Evolutionary conservation across 1,140 invertebrate species (phyloP).

Genomic region (Trichonephila clavipes): DNA sequence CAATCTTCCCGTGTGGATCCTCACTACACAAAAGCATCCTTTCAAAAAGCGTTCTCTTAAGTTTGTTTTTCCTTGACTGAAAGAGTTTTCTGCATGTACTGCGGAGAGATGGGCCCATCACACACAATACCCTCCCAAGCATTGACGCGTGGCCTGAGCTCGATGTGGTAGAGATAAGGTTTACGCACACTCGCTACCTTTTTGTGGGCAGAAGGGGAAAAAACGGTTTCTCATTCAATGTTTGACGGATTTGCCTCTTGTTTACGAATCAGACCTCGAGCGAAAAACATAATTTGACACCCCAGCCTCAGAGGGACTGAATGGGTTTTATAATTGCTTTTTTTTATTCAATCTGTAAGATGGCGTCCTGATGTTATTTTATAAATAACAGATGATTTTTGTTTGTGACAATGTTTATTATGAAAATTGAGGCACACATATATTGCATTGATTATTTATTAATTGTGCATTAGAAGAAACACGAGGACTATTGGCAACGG

Average conservation of each 20-base stretch:
- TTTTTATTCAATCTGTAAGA: background rate
- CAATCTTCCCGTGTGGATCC: background rate
- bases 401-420: no score
- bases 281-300: background rate
- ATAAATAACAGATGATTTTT: no score
- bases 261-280: constrained; percentile 39
- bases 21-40: background rate
- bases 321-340: constrained; percentile 6
- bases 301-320: background rate
- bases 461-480: no score
- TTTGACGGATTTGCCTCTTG: constrained; percentile 56
- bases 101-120: background rate
- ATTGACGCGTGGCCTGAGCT: constrained; percentile 9
- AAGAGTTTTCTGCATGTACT: background rate
- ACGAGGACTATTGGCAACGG: no score
- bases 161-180: constrained; percentile 38
- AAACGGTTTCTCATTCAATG: background rate
- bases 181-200: background rate
- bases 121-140: background rate
- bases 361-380: no score
- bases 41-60: constrained; percentile 6
- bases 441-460: no score
- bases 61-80: constrained; percentile 48
- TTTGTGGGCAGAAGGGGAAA: background rate
- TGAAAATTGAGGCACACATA: no score